Conservation (phyloP, 2,113 vertebrate species). For the Anseranas semipalmata region DNA sequence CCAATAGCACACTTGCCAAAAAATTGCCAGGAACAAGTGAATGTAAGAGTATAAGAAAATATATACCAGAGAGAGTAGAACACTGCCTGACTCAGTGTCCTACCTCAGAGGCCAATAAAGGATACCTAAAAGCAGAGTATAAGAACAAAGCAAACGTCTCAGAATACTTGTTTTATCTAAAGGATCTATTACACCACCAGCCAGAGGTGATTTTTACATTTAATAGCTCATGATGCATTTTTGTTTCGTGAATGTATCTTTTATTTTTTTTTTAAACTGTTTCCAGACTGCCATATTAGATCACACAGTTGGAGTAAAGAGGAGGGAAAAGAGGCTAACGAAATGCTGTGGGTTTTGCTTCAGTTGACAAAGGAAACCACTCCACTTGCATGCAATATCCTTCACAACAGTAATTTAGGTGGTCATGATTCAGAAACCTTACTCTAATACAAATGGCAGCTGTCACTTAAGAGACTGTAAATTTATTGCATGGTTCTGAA, state of each 20-base stretch:
- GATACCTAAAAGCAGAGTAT: neutral
- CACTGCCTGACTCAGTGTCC: neutral
- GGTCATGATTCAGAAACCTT: neutral
- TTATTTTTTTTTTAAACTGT: neutral
- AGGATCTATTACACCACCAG: neutral
- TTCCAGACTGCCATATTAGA: neutral
- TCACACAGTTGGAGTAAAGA: neutral
- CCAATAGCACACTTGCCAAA: neutral
- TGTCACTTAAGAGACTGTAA: neutral
- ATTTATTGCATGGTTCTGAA: neutral
- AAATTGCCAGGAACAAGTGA: neutral
- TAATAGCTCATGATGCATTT: neutral
- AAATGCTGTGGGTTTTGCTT: neutral
- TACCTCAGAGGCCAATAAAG: neutral
- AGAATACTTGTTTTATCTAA: neutral
- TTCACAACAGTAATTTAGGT: slow-evolving; percentile 5
- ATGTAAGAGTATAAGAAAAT: neutral
- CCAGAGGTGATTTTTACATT: neutral
- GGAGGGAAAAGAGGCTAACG: neutral
- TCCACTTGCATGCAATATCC: slow-evolving; percentile 42
- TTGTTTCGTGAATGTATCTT: neutral
- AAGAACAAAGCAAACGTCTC: neutral
- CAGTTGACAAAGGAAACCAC: slow-evolving; percentile 56
- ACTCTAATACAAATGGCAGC: neutral
- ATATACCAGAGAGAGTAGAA: neutral